phyloP scores from a whole-genome alignment of 2,888 invertebrate genomes.

The Hemaris fuciformis region DNA sequence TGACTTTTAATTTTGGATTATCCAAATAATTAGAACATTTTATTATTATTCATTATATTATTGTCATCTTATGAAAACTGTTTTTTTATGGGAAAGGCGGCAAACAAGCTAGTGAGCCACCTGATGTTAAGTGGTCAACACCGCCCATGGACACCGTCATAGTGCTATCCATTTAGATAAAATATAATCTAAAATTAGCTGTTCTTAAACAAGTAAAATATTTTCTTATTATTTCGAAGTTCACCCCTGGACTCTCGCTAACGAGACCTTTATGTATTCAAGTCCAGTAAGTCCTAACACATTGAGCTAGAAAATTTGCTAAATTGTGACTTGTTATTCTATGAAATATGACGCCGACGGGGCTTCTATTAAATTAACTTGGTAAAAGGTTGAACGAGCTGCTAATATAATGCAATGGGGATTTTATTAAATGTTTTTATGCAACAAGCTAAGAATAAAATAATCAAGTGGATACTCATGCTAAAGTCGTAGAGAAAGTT shows the following conservation, averaged over 20 bases:
- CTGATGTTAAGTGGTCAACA: too few species aligned
- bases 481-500: too few species aligned
- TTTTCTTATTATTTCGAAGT: neutral
- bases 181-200: too few species aligned
- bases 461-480: neutral
- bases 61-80: too few species aligned
- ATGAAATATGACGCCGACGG: conserved; percentile 1
- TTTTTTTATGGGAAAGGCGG: too few species aligned
- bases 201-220: neutral
- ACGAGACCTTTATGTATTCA: neutral
- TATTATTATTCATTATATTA: too few species aligned
- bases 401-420: neutral
- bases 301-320: neutral
- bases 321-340: neutral
- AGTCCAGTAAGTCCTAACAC: neutral
- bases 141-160: too few species aligned
- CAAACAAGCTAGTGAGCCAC: too few species aligned
- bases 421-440: neutral
- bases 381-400: neutral
- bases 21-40: too few species aligned
- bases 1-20: too few species aligned
- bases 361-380: conserved; percentile 2
- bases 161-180: too few species aligned
- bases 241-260: neutral
- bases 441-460: neutral